A percentile compares a stretch with the other conserved stretches of the same genome.
Evolutionary conservation across 2,113 vertebrate species (phyloP).

Genomic region (Phainopepla nitens): DNA sequence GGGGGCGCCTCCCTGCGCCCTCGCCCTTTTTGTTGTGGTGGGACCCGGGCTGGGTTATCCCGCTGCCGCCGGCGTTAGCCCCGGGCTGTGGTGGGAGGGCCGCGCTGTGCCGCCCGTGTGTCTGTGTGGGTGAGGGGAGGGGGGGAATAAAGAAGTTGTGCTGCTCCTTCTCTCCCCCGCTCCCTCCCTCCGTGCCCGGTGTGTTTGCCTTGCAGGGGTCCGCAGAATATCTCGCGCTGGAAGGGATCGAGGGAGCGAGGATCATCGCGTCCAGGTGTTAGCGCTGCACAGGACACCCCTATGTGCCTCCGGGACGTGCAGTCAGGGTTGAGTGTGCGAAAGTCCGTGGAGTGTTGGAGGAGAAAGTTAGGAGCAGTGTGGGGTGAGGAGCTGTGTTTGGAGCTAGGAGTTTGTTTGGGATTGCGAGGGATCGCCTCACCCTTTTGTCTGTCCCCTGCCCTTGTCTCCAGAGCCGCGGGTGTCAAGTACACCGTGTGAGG

Average conservation of each 20-base stretch:
- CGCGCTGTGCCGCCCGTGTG: background rate
- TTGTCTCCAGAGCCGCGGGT: background rate
- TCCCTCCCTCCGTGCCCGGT: background rate
- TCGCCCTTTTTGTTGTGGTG: constrained; percentile 11
- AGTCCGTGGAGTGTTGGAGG: background rate
- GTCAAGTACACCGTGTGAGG: background rate
- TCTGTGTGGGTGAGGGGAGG: background rate
- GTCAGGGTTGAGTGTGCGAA: background rate
- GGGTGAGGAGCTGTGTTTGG: background rate
- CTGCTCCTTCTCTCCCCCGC: background rate
- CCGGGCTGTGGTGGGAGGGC: background rate
- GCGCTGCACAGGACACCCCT: background rate
- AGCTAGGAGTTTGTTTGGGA: background rate
- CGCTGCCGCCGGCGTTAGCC: rapidly evolving
- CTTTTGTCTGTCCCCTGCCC: background rate
- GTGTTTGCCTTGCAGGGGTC: constrained; percentile 7
- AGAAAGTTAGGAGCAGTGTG: background rate
- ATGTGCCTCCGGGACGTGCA: background rate
- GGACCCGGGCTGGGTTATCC: background rate
- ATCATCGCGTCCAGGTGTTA: background rate
- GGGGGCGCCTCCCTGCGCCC: background rate
- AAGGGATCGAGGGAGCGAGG: background rate
- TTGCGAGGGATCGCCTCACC: background rate
- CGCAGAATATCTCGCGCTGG: background rate
- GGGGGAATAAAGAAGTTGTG: background rate